Percentiles rank a stretch among this genome's conserved stretches.
Evolutionary conservation across 2,888 invertebrate genomes (phyloP).

Genomic region (Celastrina argiolus): DNA sequence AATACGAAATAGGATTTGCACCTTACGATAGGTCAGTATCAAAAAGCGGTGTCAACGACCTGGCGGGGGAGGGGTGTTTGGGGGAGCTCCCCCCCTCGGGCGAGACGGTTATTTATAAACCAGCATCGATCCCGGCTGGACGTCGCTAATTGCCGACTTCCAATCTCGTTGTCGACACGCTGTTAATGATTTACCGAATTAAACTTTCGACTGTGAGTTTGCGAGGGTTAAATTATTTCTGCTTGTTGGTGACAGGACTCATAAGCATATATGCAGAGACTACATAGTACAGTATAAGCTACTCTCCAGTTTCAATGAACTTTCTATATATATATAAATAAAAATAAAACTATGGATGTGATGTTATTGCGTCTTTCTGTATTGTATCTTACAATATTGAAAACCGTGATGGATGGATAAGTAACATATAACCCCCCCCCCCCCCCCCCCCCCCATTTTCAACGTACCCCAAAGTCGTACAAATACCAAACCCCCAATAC

Average conservation of each 20-base stretch:
- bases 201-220: conserved; percentile 16
- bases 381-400: too few species aligned
- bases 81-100: conserved; percentile 18
- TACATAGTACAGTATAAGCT: too few species aligned
- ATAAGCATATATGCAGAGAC: neutral
- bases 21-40: conserved; percentile 17
- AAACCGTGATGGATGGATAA: too few species aligned
- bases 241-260: neutral
- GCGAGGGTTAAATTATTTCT: neutral
- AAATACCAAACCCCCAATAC: too few species aligned
- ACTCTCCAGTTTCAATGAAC: too few species aligned
- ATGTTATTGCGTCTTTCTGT: too few species aligned
- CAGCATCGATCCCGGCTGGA: conserved; percentile 39
- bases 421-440: too few species aligned
- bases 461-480: too few species aligned
- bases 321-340: too few species aligned
- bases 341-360: too few species aligned
- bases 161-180: conserved; percentile 25
- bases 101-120: conserved; percentile 40
- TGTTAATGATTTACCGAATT: conserved; percentile 28
- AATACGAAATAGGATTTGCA: conserved; percentile 6
- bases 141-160: conserved; percentile 34
- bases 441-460: too few species aligned
- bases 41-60: conserved; percentile 28
- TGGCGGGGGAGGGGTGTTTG: conserved; percentile 17